Evolutionary conservation across 64 coral and sea anemone species (phyloP), one percentile per base, ranked within the genome.

Genomic region (Porites lutea): DNA sequence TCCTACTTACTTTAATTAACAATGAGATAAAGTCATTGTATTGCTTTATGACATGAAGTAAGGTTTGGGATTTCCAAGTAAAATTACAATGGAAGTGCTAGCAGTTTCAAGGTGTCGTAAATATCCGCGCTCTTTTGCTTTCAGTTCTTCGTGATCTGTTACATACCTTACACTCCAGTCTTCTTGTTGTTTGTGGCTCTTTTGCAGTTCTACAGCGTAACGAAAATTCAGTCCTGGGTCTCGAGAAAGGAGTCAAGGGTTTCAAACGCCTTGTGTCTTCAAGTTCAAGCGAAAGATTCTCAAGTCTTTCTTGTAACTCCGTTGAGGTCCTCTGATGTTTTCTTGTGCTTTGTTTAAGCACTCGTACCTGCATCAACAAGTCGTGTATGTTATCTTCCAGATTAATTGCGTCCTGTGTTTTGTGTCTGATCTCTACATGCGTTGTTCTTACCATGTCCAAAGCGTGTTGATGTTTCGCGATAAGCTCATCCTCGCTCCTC

Each of bases 351-450:
- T 97, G 82, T 68, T 94, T 97, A 18, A 87, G 66, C 4, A 80
- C 65, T 21, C 88, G 83, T 23, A 94, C 91, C 60, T 94, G 95
- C 75, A 97, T 90, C 21, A 97, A 44, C 21, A 48, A 82, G 23
- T 97, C 95, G 88, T 97, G 95, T 49, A 97, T 91, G 6, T 50
- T 70, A 46, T 97, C 95, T 75, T 97, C 95, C 44, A 97, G 68
- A 1, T 3, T 64, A 27, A 97, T 97, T 8, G 66, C 75, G 1
- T 94, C 92, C 47, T 93, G 84, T 4, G 92, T 86, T 15, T 70
- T 71, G 64, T 97, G 95, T 7, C 95, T 92, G 48, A 97, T 97
- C 22, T 97, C 95, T 1, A 97, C 92, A 59, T 97, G 95, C 18
- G 83, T 73, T 9, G 92, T 93, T 71, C 95, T 83, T 45, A 97